Evolutionary conservation across 1,140 invertebrate species (phyloP).

Genomic region (Pseudachorutes palmiensis): DNA sequence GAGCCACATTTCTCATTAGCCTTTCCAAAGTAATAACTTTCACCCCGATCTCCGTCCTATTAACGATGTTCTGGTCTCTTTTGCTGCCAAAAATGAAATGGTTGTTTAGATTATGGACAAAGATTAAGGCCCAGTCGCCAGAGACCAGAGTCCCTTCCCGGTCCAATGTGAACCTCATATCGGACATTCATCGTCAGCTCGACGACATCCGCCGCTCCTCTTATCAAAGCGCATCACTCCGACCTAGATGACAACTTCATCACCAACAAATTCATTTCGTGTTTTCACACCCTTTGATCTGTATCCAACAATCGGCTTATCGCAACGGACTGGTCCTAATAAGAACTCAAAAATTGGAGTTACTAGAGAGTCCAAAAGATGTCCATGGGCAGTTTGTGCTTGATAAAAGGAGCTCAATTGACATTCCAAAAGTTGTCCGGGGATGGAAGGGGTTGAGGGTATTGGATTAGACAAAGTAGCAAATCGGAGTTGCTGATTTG

Average conservation of each 20-base stretch:
- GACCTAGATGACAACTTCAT: background rate
- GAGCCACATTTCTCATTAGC: background rate
- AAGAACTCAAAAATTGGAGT: background rate
- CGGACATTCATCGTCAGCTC: background rate
- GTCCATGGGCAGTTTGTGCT: background rate
- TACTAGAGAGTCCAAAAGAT: background rate
- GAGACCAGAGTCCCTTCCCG: background rate
- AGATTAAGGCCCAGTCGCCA: background rate
- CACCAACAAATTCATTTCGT: slow-evolving; percentile 1
- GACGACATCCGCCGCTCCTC: background rate
- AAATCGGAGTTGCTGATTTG: too few species aligned
- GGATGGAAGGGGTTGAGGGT: too few species aligned
- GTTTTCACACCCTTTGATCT: background rate
- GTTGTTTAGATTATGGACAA: background rate
- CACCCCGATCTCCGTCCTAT: slow-evolving; percentile 2
- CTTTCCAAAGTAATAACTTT: background rate
- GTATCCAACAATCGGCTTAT: too few species aligned
- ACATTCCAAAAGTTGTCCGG: background rate
- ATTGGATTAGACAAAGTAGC: too few species aligned
- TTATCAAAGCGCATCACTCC: background rate
- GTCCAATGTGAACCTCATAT: background rate
- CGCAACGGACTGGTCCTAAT: background rate
- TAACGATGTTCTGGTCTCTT: background rate
- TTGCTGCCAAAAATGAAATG: background rate
- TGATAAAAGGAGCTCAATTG: background rate